A percentile compares a stretch with the other conserved stretches of the same genome.
Conservation (phyloP, 2,888 invertebrate genomes). For the Lasioglossum villosulum region DNA sequence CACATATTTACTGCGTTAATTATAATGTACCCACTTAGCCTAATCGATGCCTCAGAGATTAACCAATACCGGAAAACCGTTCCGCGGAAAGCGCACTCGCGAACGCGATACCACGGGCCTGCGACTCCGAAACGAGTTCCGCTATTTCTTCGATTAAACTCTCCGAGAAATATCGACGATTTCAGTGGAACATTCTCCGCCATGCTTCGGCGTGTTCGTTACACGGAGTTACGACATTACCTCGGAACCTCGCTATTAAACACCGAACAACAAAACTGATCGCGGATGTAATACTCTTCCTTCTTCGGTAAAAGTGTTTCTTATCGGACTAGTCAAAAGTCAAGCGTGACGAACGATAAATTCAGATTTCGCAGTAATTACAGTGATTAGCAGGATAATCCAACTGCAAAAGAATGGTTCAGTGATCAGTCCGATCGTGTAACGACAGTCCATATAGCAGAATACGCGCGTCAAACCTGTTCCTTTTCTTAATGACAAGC, state of each 20-base stretch:
- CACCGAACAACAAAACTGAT: background rate
- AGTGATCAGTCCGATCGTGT: background rate
- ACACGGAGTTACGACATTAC: background rate
- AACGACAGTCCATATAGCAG: background rate
- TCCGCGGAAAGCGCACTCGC: background rate
- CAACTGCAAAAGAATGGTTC: background rate
- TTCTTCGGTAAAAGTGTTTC: too few species aligned
- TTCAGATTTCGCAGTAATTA: too few species aligned
- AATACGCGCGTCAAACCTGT: background rate
- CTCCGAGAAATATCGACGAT: background rate
- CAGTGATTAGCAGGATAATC: too few species aligned
- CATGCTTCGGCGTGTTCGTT: background rate
- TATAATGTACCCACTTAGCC: constrained; percentile 20
- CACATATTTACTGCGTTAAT: constrained; percentile 19
- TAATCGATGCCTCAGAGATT: background rate
- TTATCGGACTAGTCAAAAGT: too few species aligned
- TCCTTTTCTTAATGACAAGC: background rate
- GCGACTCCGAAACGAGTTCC: background rate
- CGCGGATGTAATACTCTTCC: too few species aligned
- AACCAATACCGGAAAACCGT: background rate
- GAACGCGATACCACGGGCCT: background rate
- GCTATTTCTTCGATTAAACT: background rate
- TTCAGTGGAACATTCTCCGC: background rate
- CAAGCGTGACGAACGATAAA: too few species aligned
- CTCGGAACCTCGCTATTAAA: background rate